Evolutionary conservation across 2,888 invertebrate species (phyloP).

Genomic region (Ophion ventricosus): DNA sequence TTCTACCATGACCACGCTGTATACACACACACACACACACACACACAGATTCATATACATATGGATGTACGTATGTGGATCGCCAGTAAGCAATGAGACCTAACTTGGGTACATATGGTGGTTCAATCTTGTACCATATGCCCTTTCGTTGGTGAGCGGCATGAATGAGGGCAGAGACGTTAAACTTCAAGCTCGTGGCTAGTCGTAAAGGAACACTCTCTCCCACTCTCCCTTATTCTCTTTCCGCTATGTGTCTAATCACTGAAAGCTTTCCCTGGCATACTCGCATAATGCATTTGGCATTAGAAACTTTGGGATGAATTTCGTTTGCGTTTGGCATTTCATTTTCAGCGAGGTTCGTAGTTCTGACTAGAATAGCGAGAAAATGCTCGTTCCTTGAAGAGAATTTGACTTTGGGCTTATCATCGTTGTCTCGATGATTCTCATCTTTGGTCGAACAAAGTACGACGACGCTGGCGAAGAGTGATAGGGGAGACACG

Average conservation of each 20-base stretch:
- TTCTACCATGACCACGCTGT: too few relatives aligned
- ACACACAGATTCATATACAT: too few relatives aligned
- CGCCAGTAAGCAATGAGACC: conserved; percentile 4
- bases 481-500: conserved; percentile 8
- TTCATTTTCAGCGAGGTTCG: neutral
- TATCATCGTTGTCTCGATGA: conserved; percentile 12
- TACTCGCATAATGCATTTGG: conserved; percentile 3
- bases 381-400: neutral
- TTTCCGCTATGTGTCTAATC: conserved; percentile 41
- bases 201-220: neutral
- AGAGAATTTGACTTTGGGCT: conserved; percentile 19
- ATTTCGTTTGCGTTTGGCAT: neutral
- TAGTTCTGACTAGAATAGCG: conserved; percentile 11
- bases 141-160: neutral
- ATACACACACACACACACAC: neutral
- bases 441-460: neutral
- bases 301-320: conserved; percentile 8
- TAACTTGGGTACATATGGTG: neutral
- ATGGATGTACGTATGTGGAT: neutral
- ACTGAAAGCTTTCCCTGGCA: conserved; percentile 10
- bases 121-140: neutral
- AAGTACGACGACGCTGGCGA: neutral
- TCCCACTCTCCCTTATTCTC: neutral
- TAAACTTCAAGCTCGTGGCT: neutral
- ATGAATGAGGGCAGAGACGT: neutral